A percentile compares a stretch with the other conserved stretches of the same genome.
Evolutionary conservation across 2,113 vertebrate genomes (phyloP).

Genomic region (Apteryx mantelli): DNA sequence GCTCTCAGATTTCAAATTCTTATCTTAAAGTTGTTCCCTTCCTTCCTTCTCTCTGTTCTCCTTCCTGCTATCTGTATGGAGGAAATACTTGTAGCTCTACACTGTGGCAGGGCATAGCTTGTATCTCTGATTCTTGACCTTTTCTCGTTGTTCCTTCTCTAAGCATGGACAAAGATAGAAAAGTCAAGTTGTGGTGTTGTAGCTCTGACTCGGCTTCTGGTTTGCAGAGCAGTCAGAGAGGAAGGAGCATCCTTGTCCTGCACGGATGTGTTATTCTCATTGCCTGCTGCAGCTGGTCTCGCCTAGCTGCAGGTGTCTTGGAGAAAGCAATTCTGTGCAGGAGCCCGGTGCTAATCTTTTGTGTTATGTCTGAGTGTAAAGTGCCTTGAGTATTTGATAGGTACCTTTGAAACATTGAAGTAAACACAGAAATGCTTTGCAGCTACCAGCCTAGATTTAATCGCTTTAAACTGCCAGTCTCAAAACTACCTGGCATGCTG

Average conservation of each 20-base stretch:
- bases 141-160: neutral
- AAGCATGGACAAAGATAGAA: neutral
- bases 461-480: neutral
- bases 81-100: neutral
- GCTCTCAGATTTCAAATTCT: neutral
- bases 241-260: neutral
- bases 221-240: neutral
- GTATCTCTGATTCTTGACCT: neutral
- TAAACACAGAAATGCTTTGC: neutral
- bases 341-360: neutral
- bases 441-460: neutral
- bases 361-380: neutral
- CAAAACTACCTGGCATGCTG: neutral
- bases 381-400: neutral
- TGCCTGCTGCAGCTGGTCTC: neutral
- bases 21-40: constrained; percentile 6
- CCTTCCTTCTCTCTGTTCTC: constrained; percentile 9
- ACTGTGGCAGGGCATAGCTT: neutral
- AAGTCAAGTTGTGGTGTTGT: neutral
- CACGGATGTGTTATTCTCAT: fast-evolving
- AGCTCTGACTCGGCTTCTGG: neutral
- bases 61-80: constrained; percentile 48
- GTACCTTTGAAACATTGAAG: neutral
- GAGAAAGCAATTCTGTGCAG: neutral
- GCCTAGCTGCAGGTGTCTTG: neutral